Conservation (phyloP, 2,113 vertebrate genomes). For the Ahaetulla prasina region DNA sequence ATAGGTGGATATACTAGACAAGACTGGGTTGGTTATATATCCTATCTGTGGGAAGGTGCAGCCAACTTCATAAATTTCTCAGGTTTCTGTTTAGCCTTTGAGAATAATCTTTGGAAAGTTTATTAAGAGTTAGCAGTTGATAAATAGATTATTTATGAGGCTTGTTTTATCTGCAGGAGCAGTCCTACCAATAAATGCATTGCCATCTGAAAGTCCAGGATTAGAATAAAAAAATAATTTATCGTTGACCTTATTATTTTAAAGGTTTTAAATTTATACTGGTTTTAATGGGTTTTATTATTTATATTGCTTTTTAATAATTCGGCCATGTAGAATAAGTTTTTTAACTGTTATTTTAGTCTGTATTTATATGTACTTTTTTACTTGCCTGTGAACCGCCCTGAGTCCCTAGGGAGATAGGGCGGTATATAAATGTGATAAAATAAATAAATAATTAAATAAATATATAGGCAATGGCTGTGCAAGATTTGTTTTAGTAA, state of each 20-base stretch:
- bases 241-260: neutral
- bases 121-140: neutral
- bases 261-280: too few species aligned
- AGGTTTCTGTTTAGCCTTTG: neutral
- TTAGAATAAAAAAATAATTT: neutral
- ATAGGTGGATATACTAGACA: neutral
- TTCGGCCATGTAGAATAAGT: too few species aligned
- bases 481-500: neutral
- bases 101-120: neutral
- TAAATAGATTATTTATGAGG: neutral
- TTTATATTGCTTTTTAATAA: too few species aligned
- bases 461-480: neutral
- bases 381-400: too few species aligned
- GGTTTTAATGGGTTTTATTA: too few species aligned
- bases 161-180: neutral
- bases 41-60: neutral
- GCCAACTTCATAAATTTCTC: neutral
- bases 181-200: neutral
- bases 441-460: too few species aligned
- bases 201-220: neutral
- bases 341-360: too few species aligned
- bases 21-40: neutral
- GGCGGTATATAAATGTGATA: too few species aligned
- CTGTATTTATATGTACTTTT: too few species aligned
- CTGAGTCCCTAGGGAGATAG: too few species aligned